phyloP scores from a whole-genome alignment of 2,797 vertebrate genomes.

The Melopsittacus undulatus region DNA sequence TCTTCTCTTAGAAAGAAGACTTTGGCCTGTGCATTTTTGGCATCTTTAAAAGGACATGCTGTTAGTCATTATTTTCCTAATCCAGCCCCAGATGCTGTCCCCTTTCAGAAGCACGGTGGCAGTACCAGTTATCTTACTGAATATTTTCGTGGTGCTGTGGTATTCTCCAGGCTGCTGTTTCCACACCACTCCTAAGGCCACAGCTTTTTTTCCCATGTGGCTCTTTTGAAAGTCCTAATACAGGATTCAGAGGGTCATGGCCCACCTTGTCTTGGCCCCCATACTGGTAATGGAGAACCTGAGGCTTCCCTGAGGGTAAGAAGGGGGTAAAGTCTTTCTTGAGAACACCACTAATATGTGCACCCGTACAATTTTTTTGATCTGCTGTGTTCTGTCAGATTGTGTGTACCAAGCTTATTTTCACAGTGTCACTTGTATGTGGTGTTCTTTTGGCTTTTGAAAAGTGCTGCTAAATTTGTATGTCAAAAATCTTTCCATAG shows the following conservation, averaged over 20 bases:
- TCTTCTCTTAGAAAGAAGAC: neutral
- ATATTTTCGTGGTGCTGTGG: neutral
- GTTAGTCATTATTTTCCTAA: neutral
- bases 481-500: neutral
- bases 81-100: rapidly evolving
- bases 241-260: neutral
- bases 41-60: neutral
- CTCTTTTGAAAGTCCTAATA: neutral
- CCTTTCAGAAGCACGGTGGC: neutral
- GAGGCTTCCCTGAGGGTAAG: neutral
- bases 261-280: neutral
- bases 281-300: neutral
- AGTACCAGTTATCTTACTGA: neutral
- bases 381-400: neutral
- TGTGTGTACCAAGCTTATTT: neutral
- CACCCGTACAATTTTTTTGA: neutral
- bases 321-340: neutral
- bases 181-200: neutral
- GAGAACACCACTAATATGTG: neutral
- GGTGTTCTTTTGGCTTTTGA: neutral
- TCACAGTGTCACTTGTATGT: neutral
- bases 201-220: neutral
- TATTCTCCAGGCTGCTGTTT: neutral
- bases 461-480: neutral
- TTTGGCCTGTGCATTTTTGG: neutral